Base-by-base conservation (phyloP, 2,888 invertebrate species). In the Xestoiulus laeticollis region DNA sequence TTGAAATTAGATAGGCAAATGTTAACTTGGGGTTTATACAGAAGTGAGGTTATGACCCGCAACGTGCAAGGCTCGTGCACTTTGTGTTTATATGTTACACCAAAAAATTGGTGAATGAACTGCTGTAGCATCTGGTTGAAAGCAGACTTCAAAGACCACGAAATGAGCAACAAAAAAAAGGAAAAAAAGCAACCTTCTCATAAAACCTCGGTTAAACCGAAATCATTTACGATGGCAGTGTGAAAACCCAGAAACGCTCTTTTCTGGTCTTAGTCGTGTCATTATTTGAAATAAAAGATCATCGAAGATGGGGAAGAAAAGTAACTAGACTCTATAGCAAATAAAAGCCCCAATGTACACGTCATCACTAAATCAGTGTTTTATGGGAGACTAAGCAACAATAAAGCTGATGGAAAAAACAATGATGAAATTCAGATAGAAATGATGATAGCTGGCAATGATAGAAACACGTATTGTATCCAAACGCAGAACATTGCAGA, bases 221-320 rank as follows among this genome's bases (percentile, higher is more conserved):
- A 59, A 59, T 59, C 59, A 59, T 59, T 59, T 59, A 59, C 59
- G 59, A 59, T 59, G n/a, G 59, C 59, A 59, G 59, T 59, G 59
- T 59, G 59, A 59, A 59, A 59, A 59, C 59, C 59, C 59, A 59
- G 59, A 59, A 59, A 59, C 8, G 59, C 59, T n/a, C 59, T 59
- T 59, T 59, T 59, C 59, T 59, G 22, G 59, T 59, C 59, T 59
- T 59, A 59, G 59, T 59, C n/a, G 59, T 59, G 59, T 59, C 59
- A 59, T 59, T 59, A 59, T 59, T 59, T 22, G 59, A 59, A 59
- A 59, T 59, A 59, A 59, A 59, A 59, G n/a, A 59, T 59, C 59
- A 59, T 59, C 22, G 59, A 59, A 59, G 59, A 59, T 5, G 59
- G 59, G 59, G 59, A 22, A n/a, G 59, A 59, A 22, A n/a, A 59